Percentiles rank a stretch among this genome's conserved stretches.
These are phyloP conservation scores for Mastomys natalensis DNA, from an alignment of 2,113 vertebrate genomes.

Conservation along the genomic window DNA sequence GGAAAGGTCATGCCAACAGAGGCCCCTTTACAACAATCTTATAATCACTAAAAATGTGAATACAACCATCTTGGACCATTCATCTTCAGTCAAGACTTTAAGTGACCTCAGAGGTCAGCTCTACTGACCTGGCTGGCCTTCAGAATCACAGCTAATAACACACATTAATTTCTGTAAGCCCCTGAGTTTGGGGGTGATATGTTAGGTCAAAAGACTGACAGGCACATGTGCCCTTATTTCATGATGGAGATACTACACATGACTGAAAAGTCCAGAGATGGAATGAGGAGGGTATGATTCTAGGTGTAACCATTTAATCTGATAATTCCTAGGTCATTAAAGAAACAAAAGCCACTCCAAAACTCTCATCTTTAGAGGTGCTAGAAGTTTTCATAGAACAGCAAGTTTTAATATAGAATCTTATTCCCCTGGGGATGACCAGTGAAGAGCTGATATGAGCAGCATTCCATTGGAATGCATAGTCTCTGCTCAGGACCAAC, in stretches of 20 bases:
- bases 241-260: background rate
- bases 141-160: background rate
- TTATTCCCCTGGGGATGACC: background rate
- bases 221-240: background rate
- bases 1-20: background rate
- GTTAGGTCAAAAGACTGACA: background rate
- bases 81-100: background rate
- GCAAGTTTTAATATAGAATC: constrained; percentile 36
- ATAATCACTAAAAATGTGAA: background rate
- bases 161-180: background rate
- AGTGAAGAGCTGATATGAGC: background rate
- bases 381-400: background rate
- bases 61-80: background rate
- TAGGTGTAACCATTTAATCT: background rate
- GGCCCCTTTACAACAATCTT: background rate
- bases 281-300: background rate
- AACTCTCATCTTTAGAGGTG: background rate
- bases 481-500: background rate
- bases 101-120: background rate
- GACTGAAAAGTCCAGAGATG: background rate
- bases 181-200: background rate
- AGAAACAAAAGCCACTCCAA: background rate
- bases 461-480: background rate
- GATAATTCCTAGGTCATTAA: background rate
- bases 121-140: background rate